phyloP scores from a whole-genome alignment of 2,113 vertebrate genomes.

The Cochlearius cochlearius region DNA sequence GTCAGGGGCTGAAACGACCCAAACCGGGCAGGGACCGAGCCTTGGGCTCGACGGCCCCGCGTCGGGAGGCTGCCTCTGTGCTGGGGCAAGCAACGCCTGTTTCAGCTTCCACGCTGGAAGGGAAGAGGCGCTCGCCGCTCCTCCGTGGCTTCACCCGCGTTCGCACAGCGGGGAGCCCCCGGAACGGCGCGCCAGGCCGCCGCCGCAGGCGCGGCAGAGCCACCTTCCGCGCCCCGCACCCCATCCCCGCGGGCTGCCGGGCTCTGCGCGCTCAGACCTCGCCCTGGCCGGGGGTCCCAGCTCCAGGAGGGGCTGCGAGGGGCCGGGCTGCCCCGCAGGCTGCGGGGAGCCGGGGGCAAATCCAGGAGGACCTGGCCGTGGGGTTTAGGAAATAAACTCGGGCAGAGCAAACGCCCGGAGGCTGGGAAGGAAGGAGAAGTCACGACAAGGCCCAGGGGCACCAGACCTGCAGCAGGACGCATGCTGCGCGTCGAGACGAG shows the following conservation, averaged over 20 bases:
- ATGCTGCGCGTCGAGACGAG: rapidly evolving
- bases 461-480: background rate
- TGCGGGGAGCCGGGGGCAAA: background rate
- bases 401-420: background rate
- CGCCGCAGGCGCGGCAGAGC: too few species aligned
- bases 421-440: background rate
- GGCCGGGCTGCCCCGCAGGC: background rate
- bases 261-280: background rate
- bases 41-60: background rate
- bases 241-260: background rate
- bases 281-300: background rate
- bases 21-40: background rate
- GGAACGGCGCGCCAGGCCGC: too few species aligned
- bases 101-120: background rate
- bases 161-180: too few species aligned
- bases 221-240: too few species aligned
- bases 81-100: background rate
- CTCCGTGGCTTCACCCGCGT: too few species aligned
- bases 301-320: background rate
- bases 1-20: slow-evolving; percentile 61
- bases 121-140: background rate
- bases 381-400: background rate
- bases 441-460: background rate
- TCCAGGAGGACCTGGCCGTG: background rate
- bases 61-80: background rate